Evolutionary conservation across 2,888 invertebrate species (phyloP), one percentile per base, ranked within the genome.

Genomic region (Platycheirus albimanus): DNA sequence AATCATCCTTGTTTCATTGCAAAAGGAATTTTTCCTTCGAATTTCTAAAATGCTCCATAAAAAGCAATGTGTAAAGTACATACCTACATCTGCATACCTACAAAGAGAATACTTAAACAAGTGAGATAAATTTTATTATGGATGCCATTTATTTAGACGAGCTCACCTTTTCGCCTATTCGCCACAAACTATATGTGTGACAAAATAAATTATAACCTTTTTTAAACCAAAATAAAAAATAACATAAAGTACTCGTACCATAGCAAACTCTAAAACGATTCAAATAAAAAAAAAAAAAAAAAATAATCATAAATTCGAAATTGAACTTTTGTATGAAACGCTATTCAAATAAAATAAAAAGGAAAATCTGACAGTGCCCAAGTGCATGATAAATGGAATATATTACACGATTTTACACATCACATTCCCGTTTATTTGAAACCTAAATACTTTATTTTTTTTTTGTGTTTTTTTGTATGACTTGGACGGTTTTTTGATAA

Each of bases 291-390:
- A 52, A 33, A 17, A 52, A n/a, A n/a, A n/a, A n/a, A n/a, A n/a
- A n/a, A n/a, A n/a, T n/a, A n/a, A 52, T 33, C 52, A 52, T 33
- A 52, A 33, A 52, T 52, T 52, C 52, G 33, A 52, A 52, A 52
- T n/a, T 52, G 52, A 52, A 52, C 6, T 19, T 52, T 52, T 19
- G 10, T 11, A 5, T 24, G 24, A 7, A 19, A 17, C 17, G 19
- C 30, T 19, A 33, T 52, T 52, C 33, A 54, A 33, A 54, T 7
- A 36, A 33, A 33, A 33, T 36, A 6, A 6, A 54, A 20, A 54
- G 5, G 17, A 2, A 10, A 13, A 20, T 33, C 17, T n/a, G 33
- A 8, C 6, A 33, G n/a, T 10, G 11, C 2, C 17, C 30, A 38
- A 38, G 19, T 28, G 8, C 20, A 41, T 58, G 4, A 43, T 28